Conservation (phyloP, 2,797 vertebrate genomes). For the Notoglanidium macrostoma region DNA sequence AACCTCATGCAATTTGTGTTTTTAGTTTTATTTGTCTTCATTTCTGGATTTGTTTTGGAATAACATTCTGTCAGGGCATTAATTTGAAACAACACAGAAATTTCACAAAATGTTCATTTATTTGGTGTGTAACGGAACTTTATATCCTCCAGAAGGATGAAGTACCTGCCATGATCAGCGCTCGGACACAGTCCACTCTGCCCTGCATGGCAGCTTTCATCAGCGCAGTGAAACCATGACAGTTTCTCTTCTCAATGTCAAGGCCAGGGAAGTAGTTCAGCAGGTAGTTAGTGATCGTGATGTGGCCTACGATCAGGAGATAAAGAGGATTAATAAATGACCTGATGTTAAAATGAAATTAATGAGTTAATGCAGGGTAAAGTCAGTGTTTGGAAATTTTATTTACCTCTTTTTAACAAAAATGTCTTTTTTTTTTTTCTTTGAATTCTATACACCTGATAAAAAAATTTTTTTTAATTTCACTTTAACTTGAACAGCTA, state of each 20-base stretch:
- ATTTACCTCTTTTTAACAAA: background rate
- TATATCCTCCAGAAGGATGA: background rate
- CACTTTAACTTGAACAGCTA: background rate
- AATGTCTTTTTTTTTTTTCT: background rate
- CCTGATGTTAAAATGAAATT: background rate
- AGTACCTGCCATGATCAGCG: conserved; percentile 92
- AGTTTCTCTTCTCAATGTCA: conserved; percentile 90
- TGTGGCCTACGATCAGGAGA: conserved; percentile 79
- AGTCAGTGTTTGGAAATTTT: too few species aligned
- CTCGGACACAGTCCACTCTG: conserved; percentile 85
- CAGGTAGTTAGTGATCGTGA: conserved; percentile 91
- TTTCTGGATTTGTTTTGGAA: background rate
- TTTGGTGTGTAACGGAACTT: too few species aligned
- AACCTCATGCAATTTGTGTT: background rate
- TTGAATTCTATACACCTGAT: background rate
- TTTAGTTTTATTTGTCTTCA: background rate
- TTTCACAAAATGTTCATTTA: background rate
- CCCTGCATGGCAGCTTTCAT: conserved; percentile 98
- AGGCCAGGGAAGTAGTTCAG: conserved; percentile 91
- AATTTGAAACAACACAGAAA: background rate
- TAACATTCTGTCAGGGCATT: background rate
- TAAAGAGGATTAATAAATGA: background rate
- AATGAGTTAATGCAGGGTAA: background rate
- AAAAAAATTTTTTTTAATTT: background rate
- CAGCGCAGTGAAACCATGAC: conserved; percentile 90